phyloP scores from a whole-genome alignment of 2,888 invertebrate species.

The Resseliella maxima region DNA sequence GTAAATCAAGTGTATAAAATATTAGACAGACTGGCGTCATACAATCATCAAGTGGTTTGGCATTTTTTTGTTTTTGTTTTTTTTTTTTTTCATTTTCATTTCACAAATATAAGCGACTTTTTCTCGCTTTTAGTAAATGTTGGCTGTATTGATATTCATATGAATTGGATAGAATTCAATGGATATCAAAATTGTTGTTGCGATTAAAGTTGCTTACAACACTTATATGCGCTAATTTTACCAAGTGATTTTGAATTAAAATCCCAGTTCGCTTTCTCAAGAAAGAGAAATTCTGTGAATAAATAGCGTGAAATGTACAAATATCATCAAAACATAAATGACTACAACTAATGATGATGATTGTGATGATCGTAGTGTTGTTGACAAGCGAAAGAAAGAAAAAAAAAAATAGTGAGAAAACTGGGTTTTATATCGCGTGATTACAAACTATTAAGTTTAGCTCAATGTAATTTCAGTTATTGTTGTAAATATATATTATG shows the following conservation, averaged over 20 bases:
- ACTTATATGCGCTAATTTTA: background rate
- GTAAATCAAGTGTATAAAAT: background rate
- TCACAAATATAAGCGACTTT: background rate
- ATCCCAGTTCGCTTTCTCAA: background rate
- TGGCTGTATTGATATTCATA: background rate
- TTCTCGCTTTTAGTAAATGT: background rate
- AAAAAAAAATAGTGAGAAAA: constrained; percentile 7
- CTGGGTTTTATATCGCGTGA: constrained; percentile 41
- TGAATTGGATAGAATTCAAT: background rate
- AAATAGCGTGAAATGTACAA: constrained; percentile 35
- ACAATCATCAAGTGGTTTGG: constrained; percentile 52
- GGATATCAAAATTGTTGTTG: background rate
- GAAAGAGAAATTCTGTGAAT: background rate
- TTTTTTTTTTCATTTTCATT: background rate
- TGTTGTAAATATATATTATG: constrained; percentile 51
- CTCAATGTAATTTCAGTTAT: constrained; percentile 49
- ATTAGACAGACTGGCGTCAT: background rate
- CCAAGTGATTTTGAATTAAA: background rate
- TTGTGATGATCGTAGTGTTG: background rate
- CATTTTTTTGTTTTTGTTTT: background rate
- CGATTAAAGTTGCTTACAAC: background rate
- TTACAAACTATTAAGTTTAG: constrained; percentile 40
- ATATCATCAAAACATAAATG: background rate
- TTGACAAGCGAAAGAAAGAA: background rate
- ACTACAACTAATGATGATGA: background rate